These are phyloP conservation scores for Papilio aristodemus DNA, from an alignment of 1,140 invertebrate genomes.

Conservation along the genomic window DNA sequence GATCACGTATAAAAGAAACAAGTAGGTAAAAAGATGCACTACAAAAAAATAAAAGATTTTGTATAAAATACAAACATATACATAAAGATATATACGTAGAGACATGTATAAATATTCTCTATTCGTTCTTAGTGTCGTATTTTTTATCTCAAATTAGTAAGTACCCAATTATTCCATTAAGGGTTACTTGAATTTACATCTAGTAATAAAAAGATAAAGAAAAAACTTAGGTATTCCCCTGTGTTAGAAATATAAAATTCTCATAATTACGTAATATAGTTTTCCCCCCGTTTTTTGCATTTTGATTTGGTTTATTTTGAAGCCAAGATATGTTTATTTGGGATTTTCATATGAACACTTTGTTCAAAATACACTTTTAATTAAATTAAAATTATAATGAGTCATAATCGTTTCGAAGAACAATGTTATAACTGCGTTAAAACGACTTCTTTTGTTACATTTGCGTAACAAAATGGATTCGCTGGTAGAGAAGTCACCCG, in stretches of 20 bases:
- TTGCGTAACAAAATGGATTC: not conserved
- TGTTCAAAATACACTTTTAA: not conserved
- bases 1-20: too few species aligned
- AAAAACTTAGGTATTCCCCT: not conserved
- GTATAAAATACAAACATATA: too few species aligned
- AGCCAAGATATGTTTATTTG: not conserved
- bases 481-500: not conserved
- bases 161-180: too few species aligned
- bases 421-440: not conserved
- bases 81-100: too few species aligned
- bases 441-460: too few species aligned
- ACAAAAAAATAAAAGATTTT: too few species aligned
- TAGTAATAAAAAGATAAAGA: not conserved
- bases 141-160: too few species aligned
- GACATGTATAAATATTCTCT: too few species aligned
- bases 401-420: not conserved
- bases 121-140: too few species aligned
- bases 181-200: too few species aligned
- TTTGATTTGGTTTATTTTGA: not conserved
- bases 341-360: not conserved
- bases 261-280: not conserved
- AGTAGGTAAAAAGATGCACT: too few species aligned
- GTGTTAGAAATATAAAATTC: too few species aligned
- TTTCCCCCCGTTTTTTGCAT: constrained; percentile 3
- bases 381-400: not conserved